Percentiles rank a stretch among this genome's conserved stretches.
Conservation (phyloP, 2,113 vertebrate species). For the Sinocyclocheilus anshuiensis region DNA sequence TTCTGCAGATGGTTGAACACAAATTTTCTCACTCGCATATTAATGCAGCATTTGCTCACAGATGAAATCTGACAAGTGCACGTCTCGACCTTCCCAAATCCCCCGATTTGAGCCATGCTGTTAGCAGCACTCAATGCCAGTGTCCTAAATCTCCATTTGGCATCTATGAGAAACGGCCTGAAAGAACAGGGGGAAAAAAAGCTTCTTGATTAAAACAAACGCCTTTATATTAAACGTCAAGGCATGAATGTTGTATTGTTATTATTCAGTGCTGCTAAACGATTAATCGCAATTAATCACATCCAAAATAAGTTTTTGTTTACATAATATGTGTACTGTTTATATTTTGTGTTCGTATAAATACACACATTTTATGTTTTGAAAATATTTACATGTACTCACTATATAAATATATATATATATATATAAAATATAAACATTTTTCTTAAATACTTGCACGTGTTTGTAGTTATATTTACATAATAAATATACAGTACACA, state of each 20-base stretch:
- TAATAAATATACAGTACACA: too few relatives aligned
- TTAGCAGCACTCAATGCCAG: not conserved
- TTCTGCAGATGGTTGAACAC: conserved; percentile 1
- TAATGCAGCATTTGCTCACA: conserved; percentile 3
- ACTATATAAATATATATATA: too few relatives aligned
- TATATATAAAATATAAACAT: too few relatives aligned
- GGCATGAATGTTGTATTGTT: too few relatives aligned
- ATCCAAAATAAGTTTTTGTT: not conserved
- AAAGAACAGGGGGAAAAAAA: not conserved
- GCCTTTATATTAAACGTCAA: not conserved
- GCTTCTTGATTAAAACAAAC: not conserved
- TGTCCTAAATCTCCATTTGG: not conserved
- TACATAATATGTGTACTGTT: not conserved
- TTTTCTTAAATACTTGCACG: too few relatives aligned
- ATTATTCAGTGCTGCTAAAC: not conserved
- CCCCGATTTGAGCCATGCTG: not conserved
- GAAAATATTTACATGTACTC: too few relatives aligned
- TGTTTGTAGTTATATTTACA: not conserved
- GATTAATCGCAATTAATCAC: too few relatives aligned
- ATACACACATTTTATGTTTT: not conserved
- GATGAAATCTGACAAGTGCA: conserved; percentile 23
- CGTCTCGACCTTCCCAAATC: conserved; percentile 8
- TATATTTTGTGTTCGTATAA: not conserved
- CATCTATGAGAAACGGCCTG: not conserved
- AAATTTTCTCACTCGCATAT: not conserved